These are phyloP conservation scores for Eleginops maclovinus DNA, from an alignment of 2,113 vertebrate species.

Conservation along the genomic window DNA sequence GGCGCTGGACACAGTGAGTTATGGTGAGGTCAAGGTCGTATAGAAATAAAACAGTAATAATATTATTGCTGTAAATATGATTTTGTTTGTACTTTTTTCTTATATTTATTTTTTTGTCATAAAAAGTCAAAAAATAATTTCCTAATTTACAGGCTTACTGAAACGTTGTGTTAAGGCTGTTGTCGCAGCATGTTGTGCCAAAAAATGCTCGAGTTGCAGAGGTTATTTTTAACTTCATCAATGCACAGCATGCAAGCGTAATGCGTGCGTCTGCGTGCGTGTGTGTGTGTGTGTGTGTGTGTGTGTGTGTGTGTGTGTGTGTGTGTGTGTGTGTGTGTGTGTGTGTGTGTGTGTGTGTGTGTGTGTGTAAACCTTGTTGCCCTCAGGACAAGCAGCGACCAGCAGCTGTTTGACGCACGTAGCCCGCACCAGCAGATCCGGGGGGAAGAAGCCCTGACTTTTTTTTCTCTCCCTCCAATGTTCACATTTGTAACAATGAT, in stretches of 20 bases:
- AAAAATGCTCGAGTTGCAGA: constrained; percentile 30
- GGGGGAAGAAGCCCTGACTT: constrained; percentile 17
- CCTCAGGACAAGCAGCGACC: constrained; percentile 70
- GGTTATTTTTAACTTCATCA: constrained; percentile 75
- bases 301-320: constrained; percentile 34
- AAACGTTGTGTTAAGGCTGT: background rate
- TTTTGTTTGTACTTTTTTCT: background rate
- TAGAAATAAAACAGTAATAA: background rate
- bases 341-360: constrained; percentile 48
- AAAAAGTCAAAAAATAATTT: background rate
- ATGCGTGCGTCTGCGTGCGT: background rate
- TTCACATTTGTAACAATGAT: constrained; percentile 47
- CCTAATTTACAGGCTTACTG: constrained; percentile 5
- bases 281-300: constrained; percentile 32
- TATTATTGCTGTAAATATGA: constrained; percentile 4
- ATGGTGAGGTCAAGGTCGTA: constrained; percentile 81
- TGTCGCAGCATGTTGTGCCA: constrained; percentile 8
- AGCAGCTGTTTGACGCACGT: constrained; percentile 76
- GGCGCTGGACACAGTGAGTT: constrained; percentile 81
- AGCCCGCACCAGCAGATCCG: constrained; percentile 47
- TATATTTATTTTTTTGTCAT: background rate
- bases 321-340: constrained; percentile 36
- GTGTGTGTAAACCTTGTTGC: constrained; percentile 61
- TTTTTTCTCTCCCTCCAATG: background rate
- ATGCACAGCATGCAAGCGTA: constrained; percentile 56